Percentiles rank a stretch among this genome's conserved stretches.
Conservation (phyloP, 2,888 invertebrate genomes). For the Protonemura montana region DNA sequence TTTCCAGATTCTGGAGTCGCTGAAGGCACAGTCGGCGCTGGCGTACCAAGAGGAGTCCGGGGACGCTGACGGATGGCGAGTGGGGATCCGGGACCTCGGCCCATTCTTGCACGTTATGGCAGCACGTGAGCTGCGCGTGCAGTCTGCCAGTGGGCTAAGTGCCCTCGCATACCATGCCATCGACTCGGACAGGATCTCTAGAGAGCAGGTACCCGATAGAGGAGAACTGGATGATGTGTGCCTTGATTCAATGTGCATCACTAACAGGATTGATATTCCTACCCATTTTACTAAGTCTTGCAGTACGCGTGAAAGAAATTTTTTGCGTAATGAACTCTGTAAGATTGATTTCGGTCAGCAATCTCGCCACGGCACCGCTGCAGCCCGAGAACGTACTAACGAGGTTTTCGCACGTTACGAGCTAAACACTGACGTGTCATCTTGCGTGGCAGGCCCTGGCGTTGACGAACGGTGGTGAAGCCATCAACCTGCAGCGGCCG, state of each 20-base stretch:
- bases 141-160: background rate
- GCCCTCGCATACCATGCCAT: conserved; percentile 37
- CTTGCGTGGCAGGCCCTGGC: conserved; percentile 33
- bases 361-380: no score
- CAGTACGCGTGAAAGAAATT: no score
- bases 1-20: conserved; percentile 40
- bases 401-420: no score
- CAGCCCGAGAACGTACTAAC: no score
- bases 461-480: conserved; percentile 30
- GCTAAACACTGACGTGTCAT: no score
- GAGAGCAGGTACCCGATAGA: conserved; percentile 42
- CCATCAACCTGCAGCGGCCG: conserved; percentile 37
- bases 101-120: conserved; percentile 42
- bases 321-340: no score
- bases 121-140: conserved; percentile 16
- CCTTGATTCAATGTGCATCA: background rate
- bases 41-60: background rate
- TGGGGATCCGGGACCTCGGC: conserved; percentile 35
- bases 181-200: conserved; percentile 46
- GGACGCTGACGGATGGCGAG: conserved; percentile 26
- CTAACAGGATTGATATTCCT: background rate
- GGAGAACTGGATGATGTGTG: background rate
- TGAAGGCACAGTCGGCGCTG: conserved; percentile 44
- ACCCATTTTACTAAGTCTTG: no score
- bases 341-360: no score